Percentiles rank a stretch among this genome's conserved stretches.
Conservation (phyloP, 2,113 vertebrate genomes). For the Addax nasomaculatus region DNA sequence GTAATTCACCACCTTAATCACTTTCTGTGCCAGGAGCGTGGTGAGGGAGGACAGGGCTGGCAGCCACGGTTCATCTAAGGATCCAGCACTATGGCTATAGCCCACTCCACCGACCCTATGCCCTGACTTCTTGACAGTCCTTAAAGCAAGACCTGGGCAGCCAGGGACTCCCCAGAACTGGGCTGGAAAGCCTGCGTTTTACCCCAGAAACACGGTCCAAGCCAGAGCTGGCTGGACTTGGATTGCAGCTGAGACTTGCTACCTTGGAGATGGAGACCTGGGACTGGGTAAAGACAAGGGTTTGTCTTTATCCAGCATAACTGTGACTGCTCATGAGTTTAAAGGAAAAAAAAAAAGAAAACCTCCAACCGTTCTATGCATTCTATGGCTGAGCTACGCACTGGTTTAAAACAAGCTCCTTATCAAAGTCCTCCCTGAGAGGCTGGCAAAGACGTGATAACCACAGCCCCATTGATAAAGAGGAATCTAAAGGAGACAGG, state of each 20-base stretch:
- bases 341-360: too few species aligned
- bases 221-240: background rate
- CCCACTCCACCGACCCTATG: background rate
- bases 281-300: background rate
- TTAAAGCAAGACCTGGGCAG: background rate
- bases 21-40: background rate
- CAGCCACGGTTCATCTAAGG: background rate
- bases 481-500: background rate
- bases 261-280: background rate
- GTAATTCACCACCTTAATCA: background rate
- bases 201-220: background rate
- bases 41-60: background rate
- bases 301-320: background rate
- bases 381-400: background rate
- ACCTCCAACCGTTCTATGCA: background rate
- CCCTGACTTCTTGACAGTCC: background rate
- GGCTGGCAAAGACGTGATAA: background rate
- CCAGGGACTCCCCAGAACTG: background rate
- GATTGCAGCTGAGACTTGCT: background rate
- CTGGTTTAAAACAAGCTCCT: slow-evolving; percentile 3
- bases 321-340: background rate
- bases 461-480: background rate
- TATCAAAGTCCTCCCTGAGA: background rate
- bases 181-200: background rate
- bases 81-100: background rate